These are phyloP conservation scores for Alcis repandata DNA, from an alignment of 2,888 invertebrate species.

Conservation along the genomic window DNA sequence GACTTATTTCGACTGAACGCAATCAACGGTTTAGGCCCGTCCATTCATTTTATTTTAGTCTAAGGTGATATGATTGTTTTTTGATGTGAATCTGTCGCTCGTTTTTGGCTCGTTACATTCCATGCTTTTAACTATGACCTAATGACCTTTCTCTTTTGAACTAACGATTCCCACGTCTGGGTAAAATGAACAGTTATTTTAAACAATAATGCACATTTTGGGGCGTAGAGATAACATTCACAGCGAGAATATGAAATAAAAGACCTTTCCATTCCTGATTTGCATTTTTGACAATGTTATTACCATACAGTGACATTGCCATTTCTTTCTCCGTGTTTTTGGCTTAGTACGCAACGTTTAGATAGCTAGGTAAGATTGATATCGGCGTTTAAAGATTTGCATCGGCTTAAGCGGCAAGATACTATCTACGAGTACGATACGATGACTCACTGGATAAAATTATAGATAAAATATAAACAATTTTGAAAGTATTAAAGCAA, in stretches of 20 bases:
- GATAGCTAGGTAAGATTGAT: too few species aligned
- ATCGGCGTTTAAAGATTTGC: too few species aligned
- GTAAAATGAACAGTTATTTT: conserved; percentile 58
- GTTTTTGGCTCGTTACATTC: conserved; percentile 17
- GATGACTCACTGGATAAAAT: too few species aligned
- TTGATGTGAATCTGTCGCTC: conserved; percentile 5
- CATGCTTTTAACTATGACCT: conserved; percentile 46
- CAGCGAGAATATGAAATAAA: conserved; percentile 34
- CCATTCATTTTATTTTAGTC: too few species aligned
- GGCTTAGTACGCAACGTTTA: not conserved
- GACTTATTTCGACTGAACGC: too few species aligned
- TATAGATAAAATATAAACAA: too few species aligned
- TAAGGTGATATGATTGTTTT: too few species aligned
- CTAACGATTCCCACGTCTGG: conserved; percentile 57
- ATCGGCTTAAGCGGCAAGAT: too few species aligned
- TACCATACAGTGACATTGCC: not conserved
- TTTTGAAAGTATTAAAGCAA: too few species aligned
- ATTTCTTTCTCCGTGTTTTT: not conserved
- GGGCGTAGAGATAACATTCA: conserved; percentile 50
- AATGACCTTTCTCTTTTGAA: conserved; percentile 52
- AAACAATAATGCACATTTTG: conserved; percentile 58
- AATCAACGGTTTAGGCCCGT: too few species aligned
- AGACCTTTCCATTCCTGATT: conserved; percentile 37
- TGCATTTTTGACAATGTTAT: conserved; percentile 13
- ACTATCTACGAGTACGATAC: too few species aligned